These are phyloP conservation scores for Megalurothrips usitatus DNA, from an alignment of 2,888 invertebrate genomes.

Conservation along the genomic window DNA sequence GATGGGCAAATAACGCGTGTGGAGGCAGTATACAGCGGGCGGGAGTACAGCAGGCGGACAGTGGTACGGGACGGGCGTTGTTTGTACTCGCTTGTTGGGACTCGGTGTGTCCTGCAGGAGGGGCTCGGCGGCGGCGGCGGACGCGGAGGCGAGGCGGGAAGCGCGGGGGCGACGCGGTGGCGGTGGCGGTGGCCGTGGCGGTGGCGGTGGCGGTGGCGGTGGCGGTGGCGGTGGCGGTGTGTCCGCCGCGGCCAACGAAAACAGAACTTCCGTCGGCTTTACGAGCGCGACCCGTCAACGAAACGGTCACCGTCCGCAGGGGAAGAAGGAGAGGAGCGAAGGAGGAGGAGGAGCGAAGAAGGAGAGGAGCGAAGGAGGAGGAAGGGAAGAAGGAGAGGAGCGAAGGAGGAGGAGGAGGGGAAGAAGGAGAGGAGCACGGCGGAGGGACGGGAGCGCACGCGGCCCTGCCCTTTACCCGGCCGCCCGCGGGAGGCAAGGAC, in stretches of 20 bases:
- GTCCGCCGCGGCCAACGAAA: constrained; percentile 2
- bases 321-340: too few relatives aligned
- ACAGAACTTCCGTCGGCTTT: constrained; percentile 12
- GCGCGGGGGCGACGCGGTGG: background rate
- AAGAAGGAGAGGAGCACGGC: background rate
- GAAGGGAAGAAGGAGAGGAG: too few relatives aligned
- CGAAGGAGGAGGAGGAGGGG: too few relatives aligned
- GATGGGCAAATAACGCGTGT: constrained; percentile 6
- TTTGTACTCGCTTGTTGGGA: too few relatives aligned
- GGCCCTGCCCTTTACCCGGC: background rate
- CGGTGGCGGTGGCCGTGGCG: background rate
- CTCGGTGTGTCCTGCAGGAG: background rate
- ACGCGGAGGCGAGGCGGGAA: background rate
- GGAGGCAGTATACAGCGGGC: too few relatives aligned
- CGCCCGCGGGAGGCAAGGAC: too few relatives aligned
- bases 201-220: background rate
- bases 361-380: too few relatives aligned
- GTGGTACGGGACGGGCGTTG: too few relatives aligned
- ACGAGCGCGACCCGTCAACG: constrained; percentile 10
- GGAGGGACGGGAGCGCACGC: too few relatives aligned
- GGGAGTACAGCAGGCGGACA: too few relatives aligned
- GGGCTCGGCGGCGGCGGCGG: background rate
- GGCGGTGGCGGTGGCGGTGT: background rate
- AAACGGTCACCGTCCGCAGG: background rate
- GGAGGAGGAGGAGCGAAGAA: too few relatives aligned